Evolutionary conservation across 2,113 vertebrate genomes (phyloP).

Genomic region (Ellobius talpinus): DNA sequence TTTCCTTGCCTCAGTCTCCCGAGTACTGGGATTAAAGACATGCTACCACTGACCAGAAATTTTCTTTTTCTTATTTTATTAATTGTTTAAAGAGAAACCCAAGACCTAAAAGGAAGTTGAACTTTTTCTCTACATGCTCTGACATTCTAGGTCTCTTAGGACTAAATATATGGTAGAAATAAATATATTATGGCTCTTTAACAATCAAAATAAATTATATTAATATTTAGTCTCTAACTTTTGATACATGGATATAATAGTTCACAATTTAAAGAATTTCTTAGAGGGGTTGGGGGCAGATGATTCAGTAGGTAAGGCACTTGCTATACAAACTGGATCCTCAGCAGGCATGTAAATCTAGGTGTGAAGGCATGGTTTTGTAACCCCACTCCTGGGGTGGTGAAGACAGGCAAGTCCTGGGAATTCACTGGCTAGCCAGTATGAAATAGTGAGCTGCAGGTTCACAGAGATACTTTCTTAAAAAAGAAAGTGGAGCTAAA

Average conservation of each 20-base stretch:
- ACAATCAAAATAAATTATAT: not conserved
- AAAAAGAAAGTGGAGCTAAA: not conserved
- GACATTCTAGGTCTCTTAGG: not conserved
- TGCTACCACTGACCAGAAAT: not conserved
- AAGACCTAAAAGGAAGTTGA: conserved; percentile 11
- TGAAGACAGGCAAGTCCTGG: not conserved
- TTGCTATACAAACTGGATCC: not conserved
- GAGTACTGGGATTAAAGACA: not conserved
- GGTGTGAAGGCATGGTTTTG: not conserved
- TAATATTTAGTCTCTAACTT: conserved; percentile 51
- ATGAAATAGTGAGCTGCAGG: not conserved
- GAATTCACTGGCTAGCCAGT: not conserved
- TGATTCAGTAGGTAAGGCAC: not conserved
- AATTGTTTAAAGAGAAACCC: not conserved
- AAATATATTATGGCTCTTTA: not conserved
- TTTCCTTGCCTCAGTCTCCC: not conserved
- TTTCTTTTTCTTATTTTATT: conserved; percentile 20
- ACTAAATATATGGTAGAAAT: conserved; percentile 16
- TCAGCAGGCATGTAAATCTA: not conserved
- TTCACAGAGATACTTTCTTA: not conserved
- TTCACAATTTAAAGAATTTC: conserved; percentile 24
- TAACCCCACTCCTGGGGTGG: not conserved
- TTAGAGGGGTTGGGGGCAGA: not conserved
- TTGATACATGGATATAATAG: not conserved
- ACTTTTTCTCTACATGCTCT: conserved; percentile 47